Percentiles rank a stretch among this genome's conserved stretches.
Conservation (phyloP, 2,888 invertebrate genomes). For the Oligia fasciuncula region DNA sequence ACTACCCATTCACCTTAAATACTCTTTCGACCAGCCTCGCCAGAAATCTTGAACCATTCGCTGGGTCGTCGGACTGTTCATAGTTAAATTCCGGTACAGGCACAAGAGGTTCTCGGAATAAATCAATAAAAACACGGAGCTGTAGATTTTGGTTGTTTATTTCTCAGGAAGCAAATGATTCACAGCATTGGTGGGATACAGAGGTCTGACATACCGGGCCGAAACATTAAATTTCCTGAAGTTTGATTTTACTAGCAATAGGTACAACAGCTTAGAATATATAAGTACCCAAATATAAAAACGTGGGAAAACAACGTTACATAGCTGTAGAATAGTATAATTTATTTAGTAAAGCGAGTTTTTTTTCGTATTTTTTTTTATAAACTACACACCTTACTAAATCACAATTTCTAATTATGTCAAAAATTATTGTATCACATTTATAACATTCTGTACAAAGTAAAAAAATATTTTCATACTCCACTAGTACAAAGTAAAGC, state of each 20-base stretch:
- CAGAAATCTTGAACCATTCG: too few relatives aligned
- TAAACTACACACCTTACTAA: conserved; percentile 88
- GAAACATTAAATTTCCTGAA: conserved; percentile 85
- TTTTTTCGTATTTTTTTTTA: conserved; percentile 79
- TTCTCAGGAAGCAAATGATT: conserved; percentile 90
- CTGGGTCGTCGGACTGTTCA: too few relatives aligned
- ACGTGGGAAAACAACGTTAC: conserved; percentile 85
- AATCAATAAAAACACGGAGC: conserved; percentile 68
- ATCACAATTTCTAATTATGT: conserved; percentile 89
- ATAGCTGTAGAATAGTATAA: conserved; percentile 82
- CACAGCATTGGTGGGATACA: conserved; percentile 90
- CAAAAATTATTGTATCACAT: conserved; percentile 89
- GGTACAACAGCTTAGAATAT: conserved; percentile 87
- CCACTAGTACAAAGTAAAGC: conserved; percentile 86
- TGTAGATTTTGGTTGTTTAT: conserved; percentile 88
- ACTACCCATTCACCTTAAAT: too few relatives aligned
- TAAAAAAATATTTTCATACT: conserved; percentile 89
- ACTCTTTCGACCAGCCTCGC: too few relatives aligned
- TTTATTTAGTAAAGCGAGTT: conserved; percentile 87
- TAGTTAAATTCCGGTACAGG: too few relatives aligned
- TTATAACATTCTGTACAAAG: conserved; percentile 89
- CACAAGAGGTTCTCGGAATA: background rate
- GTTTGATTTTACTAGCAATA: conserved; percentile 80
- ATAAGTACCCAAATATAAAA: conserved; percentile 88
- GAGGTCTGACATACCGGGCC: conserved; percentile 87